Percentiles rank a stretch among this genome's conserved stretches.
Conservation (phyloP, 2,888 invertebrate genomes). For the Mechanitis mazaeus region DNA sequence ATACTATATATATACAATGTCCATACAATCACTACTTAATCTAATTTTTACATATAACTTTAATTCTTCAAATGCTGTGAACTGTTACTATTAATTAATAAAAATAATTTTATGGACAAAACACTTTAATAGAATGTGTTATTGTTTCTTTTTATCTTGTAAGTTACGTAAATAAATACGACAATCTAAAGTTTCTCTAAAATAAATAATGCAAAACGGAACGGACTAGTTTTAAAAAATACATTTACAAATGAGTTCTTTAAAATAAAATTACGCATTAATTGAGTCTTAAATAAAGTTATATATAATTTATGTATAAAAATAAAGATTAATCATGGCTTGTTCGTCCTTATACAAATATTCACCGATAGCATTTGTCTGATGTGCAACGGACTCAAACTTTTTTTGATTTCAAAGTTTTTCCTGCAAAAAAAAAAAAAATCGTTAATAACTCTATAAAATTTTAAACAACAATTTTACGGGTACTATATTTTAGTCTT, state of each 20-base stretch:
- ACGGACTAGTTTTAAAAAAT: slow-evolving; percentile 1
- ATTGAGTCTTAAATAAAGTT: background rate
- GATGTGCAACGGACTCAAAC: slow-evolving; percentile 15
- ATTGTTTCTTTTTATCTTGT: too few species aligned
- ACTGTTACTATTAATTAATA: too few species aligned
- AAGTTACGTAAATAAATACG: too few species aligned
- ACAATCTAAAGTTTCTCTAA: too few species aligned
- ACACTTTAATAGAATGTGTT: too few species aligned
- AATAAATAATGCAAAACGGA: too few species aligned
- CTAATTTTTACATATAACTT: too few species aligned
- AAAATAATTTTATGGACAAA: too few species aligned
- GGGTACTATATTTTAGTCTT: too few species aligned
- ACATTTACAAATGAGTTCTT: background rate
- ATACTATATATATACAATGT: slow-evolving; percentile 2
- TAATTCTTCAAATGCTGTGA: too few species aligned
- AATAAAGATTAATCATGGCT: slow-evolving; percentile 3
- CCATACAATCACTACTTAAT: background rate
- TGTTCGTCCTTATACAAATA: slow-evolving; percentile 17
- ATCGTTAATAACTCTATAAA: too few species aligned
- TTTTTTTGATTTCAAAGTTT: slow-evolving; percentile 26
- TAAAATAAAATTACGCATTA: background rate
- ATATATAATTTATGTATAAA: background rate
- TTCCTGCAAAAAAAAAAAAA: slow-evolving; percentile 18
- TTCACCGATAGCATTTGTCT: slow-evolving; percentile 14
- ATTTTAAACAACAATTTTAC: too few species aligned